phyloP scores from a whole-genome alignment of 2,888 invertebrate genomes.

The Anorthoa munda region DNA sequence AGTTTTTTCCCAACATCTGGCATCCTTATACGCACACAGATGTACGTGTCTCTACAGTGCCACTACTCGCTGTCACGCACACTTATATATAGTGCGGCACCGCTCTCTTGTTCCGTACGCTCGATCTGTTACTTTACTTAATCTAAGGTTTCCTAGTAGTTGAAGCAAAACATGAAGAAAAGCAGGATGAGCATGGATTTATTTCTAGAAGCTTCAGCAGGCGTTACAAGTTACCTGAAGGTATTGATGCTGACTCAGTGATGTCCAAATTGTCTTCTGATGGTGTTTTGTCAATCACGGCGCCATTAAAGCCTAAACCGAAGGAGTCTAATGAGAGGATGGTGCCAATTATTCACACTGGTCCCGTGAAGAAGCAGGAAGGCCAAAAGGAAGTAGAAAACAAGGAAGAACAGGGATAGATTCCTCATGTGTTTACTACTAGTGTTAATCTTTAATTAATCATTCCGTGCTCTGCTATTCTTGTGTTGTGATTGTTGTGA shows the following conservation, averaged over 20 bases:
- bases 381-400: conserved; percentile 64
- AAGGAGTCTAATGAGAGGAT: conserved; percentile 90
- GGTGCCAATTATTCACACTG: conserved; percentile 93
- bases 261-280: conserved; percentile 94
- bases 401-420: conserved; percentile 50
- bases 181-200: conserved; percentile 94
- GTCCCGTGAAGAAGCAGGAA: conserved; percentile 89
- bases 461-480: conserved; percentile 27
- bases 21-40: too few species aligned
- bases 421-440: conserved; percentile 1
- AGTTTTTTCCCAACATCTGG: too few species aligned
- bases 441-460: background rate
- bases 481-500: conserved; percentile 28
- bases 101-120: too few species aligned
- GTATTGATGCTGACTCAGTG: conserved; percentile 91
- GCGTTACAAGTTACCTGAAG: conserved; percentile 91
- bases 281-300: conserved; percentile 93
- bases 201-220: conserved; percentile 94
- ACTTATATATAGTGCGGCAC: too few species aligned
- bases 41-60: too few species aligned
- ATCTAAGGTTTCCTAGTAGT: conserved; percentile 92
- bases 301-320: conserved; percentile 90
- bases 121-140: too few species aligned
- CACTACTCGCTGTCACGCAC: too few species aligned
- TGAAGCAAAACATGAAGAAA: conserved; percentile 95